A percentile compares a stretch with the other conserved stretches of the same genome.
These are phyloP conservation scores for Saguinus midas DNA, from an alignment of 2,113 vertebrate species.

Conservation along the genomic window DNA sequence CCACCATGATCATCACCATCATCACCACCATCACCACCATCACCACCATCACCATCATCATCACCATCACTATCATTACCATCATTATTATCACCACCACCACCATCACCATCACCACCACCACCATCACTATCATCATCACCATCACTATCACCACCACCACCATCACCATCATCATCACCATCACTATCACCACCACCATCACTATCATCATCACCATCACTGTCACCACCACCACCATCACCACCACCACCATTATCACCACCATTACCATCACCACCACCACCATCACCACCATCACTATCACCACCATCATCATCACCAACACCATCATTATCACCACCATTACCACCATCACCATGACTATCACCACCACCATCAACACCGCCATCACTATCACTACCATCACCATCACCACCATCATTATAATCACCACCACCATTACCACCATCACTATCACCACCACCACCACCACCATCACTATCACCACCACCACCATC, in stretches of 20 bases:
- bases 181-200: rapidly evolving
- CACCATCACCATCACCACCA: neutral
- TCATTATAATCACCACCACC: rapidly evolving
- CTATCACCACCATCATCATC: no score
- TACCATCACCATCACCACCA: no score
- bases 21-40: neutral
- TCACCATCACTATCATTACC: rapidly evolving
- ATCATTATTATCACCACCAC: neutral
- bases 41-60: neutral
- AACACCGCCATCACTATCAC: neutral
- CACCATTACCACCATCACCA: neutral
- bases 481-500: rapidly evolving
- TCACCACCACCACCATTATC: rapidly evolving
- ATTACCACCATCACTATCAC: neutral
- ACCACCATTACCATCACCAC: no score
- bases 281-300: neutral
- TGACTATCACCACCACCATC: rapidly evolving
- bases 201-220: rapidly evolving
- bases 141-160: neutral
- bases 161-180: rapidly evolving
- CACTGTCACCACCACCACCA: rapidly evolving
- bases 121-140: rapidly evolving
- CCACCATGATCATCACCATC: no score
- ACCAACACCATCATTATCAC: neutral
- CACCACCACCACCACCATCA: rapidly evolving